Evolutionary conservation across 2,113 vertebrate species (phyloP).

Genomic region (Poecilia latipinna): DNA sequence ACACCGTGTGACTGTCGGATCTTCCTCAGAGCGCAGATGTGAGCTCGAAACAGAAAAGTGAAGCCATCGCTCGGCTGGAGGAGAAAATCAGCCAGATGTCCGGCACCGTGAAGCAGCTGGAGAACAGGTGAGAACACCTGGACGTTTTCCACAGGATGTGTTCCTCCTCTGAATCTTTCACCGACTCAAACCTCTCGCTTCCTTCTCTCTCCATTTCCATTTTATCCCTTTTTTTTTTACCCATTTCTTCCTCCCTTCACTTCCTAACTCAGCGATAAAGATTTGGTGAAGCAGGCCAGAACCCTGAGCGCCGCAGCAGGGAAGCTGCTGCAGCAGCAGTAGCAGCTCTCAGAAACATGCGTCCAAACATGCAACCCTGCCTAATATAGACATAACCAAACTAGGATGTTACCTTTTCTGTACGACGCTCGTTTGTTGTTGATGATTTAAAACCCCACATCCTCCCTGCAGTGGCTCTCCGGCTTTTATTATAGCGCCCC

Average conservation of each 20-base stretch:
- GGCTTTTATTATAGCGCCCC: conserved; percentile 68
- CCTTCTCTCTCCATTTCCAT: conserved; percentile 54
- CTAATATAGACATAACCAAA: conserved; percentile 64
- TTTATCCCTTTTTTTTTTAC: conserved; percentile 8
- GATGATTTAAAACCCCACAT: conserved; percentile 47
- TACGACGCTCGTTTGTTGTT: conserved; percentile 68
- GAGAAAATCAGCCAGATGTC: conserved; percentile 98
- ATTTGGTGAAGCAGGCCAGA: conserved; percentile 98
- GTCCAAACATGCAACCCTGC: conserved; percentile 38
- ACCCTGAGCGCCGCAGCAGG: conserved; percentile 91
- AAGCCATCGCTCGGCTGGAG: conserved; percentile 91
- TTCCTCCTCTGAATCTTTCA: background rate
- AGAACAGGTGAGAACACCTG: conserved; percentile 86
- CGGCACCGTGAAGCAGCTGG: conserved; percentile 92
- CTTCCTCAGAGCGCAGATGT: conserved; percentile 85
- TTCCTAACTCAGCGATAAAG: conserved; percentile 87
- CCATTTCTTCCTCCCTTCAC: conserved; percentile 16
- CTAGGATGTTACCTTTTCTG: conserved; percentile 70
- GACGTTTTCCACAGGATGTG: background rate
- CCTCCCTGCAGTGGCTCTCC: conserved; percentile 55
- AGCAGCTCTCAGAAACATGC: conserved; percentile 70
- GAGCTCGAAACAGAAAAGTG: conserved; percentile 93
- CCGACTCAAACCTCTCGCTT: conserved; percentile 21
- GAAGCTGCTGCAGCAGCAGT: conserved; percentile 92
- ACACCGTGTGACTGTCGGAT: background rate